Percentiles rank a stretch among this genome's conserved stretches.
Evolutionary conservation across 2,888 invertebrate species (phyloP).

Genomic region (Hemistola chrysoprasaria): DNA sequence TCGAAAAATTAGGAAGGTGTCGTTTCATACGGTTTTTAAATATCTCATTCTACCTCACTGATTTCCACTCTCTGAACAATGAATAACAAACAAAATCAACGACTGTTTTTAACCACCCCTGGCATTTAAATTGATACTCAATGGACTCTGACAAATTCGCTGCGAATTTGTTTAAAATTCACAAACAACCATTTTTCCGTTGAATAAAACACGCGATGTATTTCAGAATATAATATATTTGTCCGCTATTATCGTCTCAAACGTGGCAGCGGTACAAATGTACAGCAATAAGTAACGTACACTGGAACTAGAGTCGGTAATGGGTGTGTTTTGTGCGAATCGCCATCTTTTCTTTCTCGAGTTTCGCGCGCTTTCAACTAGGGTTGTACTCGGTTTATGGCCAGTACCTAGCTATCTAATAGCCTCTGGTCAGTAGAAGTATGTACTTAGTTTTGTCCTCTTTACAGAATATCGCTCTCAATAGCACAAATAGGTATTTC

Average conservation of each 20-base stretch:
- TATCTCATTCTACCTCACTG: too few relatives aligned
- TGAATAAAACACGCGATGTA: slow-evolving; percentile 17
- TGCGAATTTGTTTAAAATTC: slow-evolving; percentile 12
- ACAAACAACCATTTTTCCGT: slow-evolving; percentile 15
- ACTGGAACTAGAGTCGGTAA: slow-evolving; percentile 50
- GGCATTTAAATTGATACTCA: slow-evolving; percentile 8
- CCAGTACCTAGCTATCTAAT: too few relatives aligned
- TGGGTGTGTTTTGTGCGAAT: slow-evolving; percentile 50
- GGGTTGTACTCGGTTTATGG: slow-evolving; percentile 15
- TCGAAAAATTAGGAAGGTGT: neutral
- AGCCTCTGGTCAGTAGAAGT: too few relatives aligned
- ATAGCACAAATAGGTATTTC: too few relatives aligned
- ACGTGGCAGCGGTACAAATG: slow-evolving; percentile 42
- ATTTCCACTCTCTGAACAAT: too few relatives aligned
- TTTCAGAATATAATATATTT: slow-evolving; percentile 27
- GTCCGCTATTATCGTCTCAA: slow-evolving; percentile 35
- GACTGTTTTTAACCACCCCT: slow-evolving; percentile 6
- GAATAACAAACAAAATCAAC: neutral
- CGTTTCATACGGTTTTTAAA: too few relatives aligned
- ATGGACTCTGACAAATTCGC: slow-evolving; percentile 12
- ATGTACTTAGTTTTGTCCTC: too few relatives aligned
- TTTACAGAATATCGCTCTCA: too few relatives aligned
- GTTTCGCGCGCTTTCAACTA: slow-evolving; percentile 38
- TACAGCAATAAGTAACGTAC: slow-evolving; percentile 50
- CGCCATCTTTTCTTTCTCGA: slow-evolving; percentile 48